A percentile compares a stretch with the other conserved stretches of the same genome.
These are phyloP conservation scores for Anorthoa munda DNA, from an alignment of 2,888 invertebrate genomes.

Conservation along the genomic window DNA sequence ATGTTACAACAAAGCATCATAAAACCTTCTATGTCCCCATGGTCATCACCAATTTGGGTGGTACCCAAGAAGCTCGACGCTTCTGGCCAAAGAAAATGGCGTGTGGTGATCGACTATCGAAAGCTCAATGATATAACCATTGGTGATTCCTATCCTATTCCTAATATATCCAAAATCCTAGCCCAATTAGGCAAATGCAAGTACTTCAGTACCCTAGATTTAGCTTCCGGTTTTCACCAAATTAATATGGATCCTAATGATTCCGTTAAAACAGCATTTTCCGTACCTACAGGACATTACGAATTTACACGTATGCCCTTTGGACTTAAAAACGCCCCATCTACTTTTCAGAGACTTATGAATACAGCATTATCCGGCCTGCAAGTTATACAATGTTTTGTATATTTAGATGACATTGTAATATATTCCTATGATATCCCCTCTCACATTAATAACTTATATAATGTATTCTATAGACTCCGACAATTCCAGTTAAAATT, in stretches of 20 bases:
- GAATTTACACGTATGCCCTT: background rate
- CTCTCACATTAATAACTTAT: too few species aligned
- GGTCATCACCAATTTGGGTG: too few species aligned
- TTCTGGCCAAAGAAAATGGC: background rate
- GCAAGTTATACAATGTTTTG: background rate
- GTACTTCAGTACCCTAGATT: too few species aligned
- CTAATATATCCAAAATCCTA: background rate
- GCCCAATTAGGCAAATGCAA: background rate
- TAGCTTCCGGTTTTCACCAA: too few species aligned
- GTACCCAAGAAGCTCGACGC: background rate
- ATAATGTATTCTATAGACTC: too few species aligned
- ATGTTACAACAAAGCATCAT: too few species aligned
- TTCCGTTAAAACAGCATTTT: background rate
- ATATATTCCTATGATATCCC: too few species aligned
- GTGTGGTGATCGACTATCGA: background rate
- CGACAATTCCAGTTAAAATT: too few species aligned
- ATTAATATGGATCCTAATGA: too few species aligned
- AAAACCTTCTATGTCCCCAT: too few species aligned
- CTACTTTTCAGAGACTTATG: background rate
- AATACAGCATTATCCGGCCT: too few species aligned
- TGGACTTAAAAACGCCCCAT: background rate
- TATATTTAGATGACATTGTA: background rate
- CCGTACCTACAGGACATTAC: background rate
- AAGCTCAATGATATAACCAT: background rate
- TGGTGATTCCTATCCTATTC: background rate